Evolutionary conservation across 2,113 vertebrate genomes (phyloP).

Genomic region (Zosterops japonicus): DNA sequence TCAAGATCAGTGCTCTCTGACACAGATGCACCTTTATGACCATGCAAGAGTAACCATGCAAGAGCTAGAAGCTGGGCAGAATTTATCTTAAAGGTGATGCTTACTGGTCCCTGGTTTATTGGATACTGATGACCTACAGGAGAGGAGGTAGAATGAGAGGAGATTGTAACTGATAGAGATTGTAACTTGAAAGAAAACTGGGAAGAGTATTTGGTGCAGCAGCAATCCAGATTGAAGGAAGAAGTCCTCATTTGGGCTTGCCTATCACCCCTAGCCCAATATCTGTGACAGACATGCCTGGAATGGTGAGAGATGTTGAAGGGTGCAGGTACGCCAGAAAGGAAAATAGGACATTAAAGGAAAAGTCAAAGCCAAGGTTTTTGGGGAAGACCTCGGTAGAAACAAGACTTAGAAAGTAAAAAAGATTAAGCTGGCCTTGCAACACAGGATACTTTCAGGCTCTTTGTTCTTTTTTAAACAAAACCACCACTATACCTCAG

Average conservation of each 20-base stretch:
- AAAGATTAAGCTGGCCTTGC: neutral
- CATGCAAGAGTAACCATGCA: neutral
- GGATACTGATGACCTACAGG: too few species aligned
- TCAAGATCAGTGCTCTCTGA: neutral
- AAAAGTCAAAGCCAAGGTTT: neutral
- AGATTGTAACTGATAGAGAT: neutral
- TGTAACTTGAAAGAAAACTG: neutral
- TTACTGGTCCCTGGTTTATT: neutral
- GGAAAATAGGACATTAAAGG: neutral
- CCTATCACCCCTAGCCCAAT: neutral
- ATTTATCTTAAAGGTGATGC: neutral
- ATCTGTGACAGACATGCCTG: neutral
- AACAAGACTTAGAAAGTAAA: neutral
- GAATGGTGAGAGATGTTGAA: neutral
- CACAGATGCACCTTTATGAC: neutral
- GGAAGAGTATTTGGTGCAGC: neutral
- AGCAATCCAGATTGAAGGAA: neutral
- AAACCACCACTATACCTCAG: neutral
- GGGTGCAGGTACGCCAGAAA: neutral
- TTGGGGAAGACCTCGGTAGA: neutral
- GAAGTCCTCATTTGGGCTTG: neutral
- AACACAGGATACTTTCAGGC: neutral
- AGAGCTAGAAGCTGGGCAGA: neutral
- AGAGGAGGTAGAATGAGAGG: neutral
- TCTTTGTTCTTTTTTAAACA: neutral